Base-by-base conservation (phyloP, 2,113 vertebrate genomes). In the Marmota flaviventris region DNA sequence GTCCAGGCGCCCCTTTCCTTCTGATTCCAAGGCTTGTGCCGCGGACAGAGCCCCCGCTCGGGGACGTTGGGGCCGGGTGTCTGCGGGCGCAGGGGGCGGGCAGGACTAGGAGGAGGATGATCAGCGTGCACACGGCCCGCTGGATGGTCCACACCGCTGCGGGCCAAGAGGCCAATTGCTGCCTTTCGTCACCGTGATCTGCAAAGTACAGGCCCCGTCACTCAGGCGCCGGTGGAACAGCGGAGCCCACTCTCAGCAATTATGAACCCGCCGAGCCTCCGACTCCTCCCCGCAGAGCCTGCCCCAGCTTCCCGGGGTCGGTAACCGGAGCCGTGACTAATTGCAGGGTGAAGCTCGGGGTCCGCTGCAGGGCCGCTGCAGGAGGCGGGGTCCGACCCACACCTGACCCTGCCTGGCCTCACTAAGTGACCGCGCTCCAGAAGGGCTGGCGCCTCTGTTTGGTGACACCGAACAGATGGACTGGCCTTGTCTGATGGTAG, bases 101-200 rank as follows among this genome's bases (percentile, higher is more conserved):
- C 25, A 37, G 75, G 8, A 27, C 4, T 2, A 63, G 53, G 37
- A 73, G 39, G 73, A 14, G 4, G 3, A 2, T 22, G n/a, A 42
- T 0, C 37, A 9, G 0, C 58, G 6, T 24, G 12, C 39, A 8
- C 42, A 45, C 42, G 1, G 70, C 32, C 58, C 0, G 8, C 51
- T 76, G 90, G 90, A 4, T 94, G 65, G 32, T 18, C 22, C 0
- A 12, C 32, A 27, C 63, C 78, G 45, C 7, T 84, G 4, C 65
- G 63, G 81, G 90, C 86, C 95, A 70, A 70, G 79, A 95, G 95
- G 94, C 79, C 92, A 72, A 73, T 24, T 72, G 85, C 0, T 22
- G 65, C 92, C 87, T 92, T 95, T 96, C 92, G 24, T 18, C 0
- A 6, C 2, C 0, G 0, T 81, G 96, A 96, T 67, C 56, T 0